Evolutionary conservation across 2,113 vertebrate genomes (phyloP).

Genomic region (Edolisoma coerulescens): DNA sequence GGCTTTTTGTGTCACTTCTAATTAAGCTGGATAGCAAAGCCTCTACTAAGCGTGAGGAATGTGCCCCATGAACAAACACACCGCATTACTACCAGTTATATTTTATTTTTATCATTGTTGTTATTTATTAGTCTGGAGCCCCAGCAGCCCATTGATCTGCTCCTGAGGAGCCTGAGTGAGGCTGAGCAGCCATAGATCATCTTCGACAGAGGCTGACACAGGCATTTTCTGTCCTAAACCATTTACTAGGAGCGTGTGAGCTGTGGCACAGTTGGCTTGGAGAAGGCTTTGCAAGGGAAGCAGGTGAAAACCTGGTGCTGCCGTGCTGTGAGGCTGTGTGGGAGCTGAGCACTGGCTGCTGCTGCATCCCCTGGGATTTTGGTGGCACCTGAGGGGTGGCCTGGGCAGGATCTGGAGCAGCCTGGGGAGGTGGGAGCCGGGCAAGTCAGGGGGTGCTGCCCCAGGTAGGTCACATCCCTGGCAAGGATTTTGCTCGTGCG

Average conservation of each 20-base stretch:
- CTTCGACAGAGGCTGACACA: not conserved
- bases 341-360: not conserved
- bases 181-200: not conserved
- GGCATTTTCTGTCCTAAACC: not conserved
- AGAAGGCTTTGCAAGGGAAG: not conserved
- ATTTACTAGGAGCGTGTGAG: rapidly evolving
- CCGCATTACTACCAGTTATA: not conserved
- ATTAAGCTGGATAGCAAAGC: not conserved
- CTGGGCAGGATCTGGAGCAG: not conserved
- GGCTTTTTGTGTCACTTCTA: not conserved
- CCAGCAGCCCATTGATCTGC: not conserved
- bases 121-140: slow-evolving; percentile 42
- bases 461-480: not conserved
- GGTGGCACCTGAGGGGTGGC: not conserved
- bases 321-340: not conserved
- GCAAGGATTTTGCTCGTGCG: not conserved
- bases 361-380: not conserved
- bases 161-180: not conserved
- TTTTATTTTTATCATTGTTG: slow-evolving; percentile 14
- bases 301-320: not conserved
- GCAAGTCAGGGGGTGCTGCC: not conserved
- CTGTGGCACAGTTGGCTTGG: not conserved
- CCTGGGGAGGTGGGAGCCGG: not conserved
- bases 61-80: not conserved
- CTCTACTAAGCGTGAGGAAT: not conserved